These are phyloP conservation scores for Kryptopterus vitreolus DNA, from an alignment of 2,797 vertebrate species.

Conservation along the genomic window DNA sequence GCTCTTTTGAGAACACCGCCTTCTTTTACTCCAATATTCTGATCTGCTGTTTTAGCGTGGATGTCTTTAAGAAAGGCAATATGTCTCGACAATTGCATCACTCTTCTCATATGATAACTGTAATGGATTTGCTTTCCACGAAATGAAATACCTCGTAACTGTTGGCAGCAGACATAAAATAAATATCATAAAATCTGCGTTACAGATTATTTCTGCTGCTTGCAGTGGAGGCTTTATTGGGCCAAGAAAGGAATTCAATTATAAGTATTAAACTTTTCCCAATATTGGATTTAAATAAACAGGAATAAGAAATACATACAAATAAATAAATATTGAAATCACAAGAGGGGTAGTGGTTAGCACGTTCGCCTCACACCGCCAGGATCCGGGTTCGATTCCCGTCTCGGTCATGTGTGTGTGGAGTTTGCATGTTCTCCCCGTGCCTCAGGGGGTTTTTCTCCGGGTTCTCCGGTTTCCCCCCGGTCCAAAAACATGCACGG, in stretches of 20 bases:
- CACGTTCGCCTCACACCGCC: no score
- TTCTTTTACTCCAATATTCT: not conserved
- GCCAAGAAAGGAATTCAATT: not conserved
- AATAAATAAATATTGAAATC: no score
- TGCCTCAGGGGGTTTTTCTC: no score
- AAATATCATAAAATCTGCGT: not conserved
- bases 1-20: not conserved
- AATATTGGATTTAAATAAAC: no score
- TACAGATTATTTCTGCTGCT: not conserved
- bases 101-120: conserved; percentile 68
- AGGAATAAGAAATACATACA: not conserved
- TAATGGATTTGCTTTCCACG: conserved; percentile 54
- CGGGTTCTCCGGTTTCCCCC: no score
- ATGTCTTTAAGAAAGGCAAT: conserved; percentile 66
- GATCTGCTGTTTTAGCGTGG: not conserved
- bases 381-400: no score
- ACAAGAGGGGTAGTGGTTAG: no score
- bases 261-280: not conserved
- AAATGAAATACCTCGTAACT: conserved; percentile 48
- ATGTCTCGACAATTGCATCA: conserved; percentile 67
- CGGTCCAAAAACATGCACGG: no score
- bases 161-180: not conserved
- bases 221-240: not conserved
- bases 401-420: no score
- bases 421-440: no score